Conservation (phyloP, 2,113 vertebrate species). For the Lathamus discolor region DNA sequence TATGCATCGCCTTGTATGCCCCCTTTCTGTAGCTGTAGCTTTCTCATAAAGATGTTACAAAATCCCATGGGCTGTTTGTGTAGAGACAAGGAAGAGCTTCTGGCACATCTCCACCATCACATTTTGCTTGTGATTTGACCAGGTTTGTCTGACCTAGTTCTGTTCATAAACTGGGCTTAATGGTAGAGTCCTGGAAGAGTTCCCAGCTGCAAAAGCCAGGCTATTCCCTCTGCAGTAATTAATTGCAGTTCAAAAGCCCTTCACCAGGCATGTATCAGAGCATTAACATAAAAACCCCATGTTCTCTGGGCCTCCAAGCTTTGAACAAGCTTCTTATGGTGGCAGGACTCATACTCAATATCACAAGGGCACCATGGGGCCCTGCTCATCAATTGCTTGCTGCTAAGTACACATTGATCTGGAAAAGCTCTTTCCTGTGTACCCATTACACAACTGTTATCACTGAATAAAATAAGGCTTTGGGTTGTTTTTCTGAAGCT, state of each 20-base stretch:
- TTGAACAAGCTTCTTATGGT: slow-evolving; percentile 35
- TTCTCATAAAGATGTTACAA: background rate
- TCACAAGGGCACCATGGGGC: background rate
- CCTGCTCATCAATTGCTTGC: background rate
- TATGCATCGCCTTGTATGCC: background rate
- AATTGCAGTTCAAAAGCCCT: slow-evolving; percentile 50
- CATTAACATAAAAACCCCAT: background rate
- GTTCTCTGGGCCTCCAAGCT: slow-evolving; percentile 15
- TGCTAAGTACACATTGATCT: background rate
- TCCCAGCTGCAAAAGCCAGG: slow-evolving; percentile 45
- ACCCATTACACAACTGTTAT: background rate
- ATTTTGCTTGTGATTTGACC: slow-evolving; percentile 14
- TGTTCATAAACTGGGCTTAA: slow-evolving; percentile 45
- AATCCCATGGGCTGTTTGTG: background rate
- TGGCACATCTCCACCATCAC: background rate
- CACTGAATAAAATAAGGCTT: background rate
- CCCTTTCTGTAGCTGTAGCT: background rate
- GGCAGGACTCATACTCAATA: background rate
- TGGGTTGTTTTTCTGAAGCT: slow-evolving; percentile 8
- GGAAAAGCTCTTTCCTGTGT: slow-evolving; percentile 48
- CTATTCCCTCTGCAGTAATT: slow-evolving; percentile 49
- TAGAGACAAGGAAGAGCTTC: background rate
- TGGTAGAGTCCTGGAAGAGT: slow-evolving; percentile 35
- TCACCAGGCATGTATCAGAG: slow-evolving; percentile 11
- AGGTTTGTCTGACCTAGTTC: slow-evolving; percentile 64